Base-by-base conservation (phyloP, 2,888 invertebrate genomes). In the Folsomia candida region DNA sequence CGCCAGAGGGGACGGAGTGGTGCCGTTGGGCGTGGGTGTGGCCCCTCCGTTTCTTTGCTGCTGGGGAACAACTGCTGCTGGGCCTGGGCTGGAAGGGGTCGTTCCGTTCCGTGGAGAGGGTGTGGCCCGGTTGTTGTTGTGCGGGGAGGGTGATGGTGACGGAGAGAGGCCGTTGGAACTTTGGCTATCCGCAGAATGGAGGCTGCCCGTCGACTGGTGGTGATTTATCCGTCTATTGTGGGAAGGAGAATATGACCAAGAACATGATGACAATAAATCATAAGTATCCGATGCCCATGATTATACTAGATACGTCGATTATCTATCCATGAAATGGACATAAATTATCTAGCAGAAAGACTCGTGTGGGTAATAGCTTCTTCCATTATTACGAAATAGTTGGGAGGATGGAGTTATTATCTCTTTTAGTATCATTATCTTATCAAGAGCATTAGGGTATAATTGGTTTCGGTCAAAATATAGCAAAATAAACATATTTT, bases 141-240 rank as follows among this genome's bases (percentile, higher is more conserved):
- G 75, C 81, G 54, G 87, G 83, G 72, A 86, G 82, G 84, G 84
- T 18, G 84, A 83, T 71, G 92, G 91, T 75, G 91, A 90, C 9
- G 92, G 92, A n/a, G 92, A 92, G 69, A 91, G 89, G 65, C 91
- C 91, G 80, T 90, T 91, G 6, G 91, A 91, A 81, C 91, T 92
- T 6, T 90, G 91, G 70, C 90, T 90, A 83, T 91, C 91, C 20
- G 81, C 81, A 64, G 92, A 92, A 84, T 92, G 92, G 63, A 91
- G 85, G 1, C 91, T 91, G 22, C 90, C 90, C 62, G 91, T 91
- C 1, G 92, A 92, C 82, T 92, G 92, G 84, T 92, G 91, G 83
- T 91, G 91, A 14, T 90, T 89, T 26, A 90, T 89, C 81, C 90
- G 88, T 83, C 91, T 89, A n/a, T n/a, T n/a, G 85, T 74, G 74